Percentiles rank a stretch among this genome's conserved stretches.
Conservation (phyloP, 2,113 vertebrate species). For the Megaptera novaeangliae region DNA sequence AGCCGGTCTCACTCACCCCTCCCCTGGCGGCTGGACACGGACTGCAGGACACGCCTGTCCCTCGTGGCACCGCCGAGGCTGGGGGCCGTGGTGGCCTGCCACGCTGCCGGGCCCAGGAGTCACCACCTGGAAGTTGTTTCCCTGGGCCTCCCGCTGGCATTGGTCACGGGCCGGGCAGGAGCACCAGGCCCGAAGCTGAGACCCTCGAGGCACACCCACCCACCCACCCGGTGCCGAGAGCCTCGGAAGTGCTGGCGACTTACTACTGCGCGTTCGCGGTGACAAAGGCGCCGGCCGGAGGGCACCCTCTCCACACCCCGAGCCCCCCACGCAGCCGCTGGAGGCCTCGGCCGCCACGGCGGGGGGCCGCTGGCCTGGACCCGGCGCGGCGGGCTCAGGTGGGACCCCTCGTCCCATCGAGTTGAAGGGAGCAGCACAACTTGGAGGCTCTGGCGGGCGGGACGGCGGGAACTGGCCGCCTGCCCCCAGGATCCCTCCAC, state of each 20-base stretch:
- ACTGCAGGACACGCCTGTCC: accelerated
- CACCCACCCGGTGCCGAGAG: not conserved
- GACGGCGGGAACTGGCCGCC: not conserved
- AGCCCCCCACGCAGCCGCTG: accelerated
- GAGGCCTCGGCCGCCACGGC: accelerated
- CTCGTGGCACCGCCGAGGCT: not conserved
- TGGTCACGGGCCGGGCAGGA: accelerated
- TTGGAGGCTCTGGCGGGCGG: not conserved
- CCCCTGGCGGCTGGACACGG: not conserved
- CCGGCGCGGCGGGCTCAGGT: not conserved
- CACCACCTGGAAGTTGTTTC: too few relatives aligned
- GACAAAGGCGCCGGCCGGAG: not conserved
- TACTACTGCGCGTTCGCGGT: accelerated
- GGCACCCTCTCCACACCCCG: accelerated
- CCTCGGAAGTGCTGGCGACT: accelerated
- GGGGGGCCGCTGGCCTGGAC: accelerated
- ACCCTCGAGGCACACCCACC: accelerated
- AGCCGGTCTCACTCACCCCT: accelerated
- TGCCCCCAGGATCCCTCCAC: not conserved
- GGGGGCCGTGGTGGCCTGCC: not conserved
- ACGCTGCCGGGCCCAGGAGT: not conserved
- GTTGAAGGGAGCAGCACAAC: accelerated
- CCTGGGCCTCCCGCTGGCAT: accelerated
- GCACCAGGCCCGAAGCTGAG: accelerated
- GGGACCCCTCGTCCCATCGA: accelerated